Evolutionary conservation across 23 tunicate species (phyloP).

Genomic region (Halocynthia roretzi): DNA sequence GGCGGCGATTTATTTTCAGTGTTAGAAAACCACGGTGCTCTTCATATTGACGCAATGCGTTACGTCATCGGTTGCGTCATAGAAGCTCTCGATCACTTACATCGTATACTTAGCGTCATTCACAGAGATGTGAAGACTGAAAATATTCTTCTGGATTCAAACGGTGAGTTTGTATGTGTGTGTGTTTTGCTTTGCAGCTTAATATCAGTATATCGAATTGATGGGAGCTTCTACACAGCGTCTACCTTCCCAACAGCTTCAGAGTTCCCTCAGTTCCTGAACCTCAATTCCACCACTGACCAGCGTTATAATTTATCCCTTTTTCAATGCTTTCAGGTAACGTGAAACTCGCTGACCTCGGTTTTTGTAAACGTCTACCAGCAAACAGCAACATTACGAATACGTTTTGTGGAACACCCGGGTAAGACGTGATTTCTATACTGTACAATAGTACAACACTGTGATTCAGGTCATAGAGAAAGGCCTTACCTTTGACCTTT

Average conservation of each 20-base stretch:
- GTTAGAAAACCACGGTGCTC: slow-evolving; percentile 44
- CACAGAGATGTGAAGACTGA: slow-evolving; percentile 81
- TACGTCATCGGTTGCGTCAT: slow-evolving; percentile 65
- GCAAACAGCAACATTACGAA: slow-evolving; percentile 1
- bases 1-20: slow-evolving; percentile 71
- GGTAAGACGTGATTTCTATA: slow-evolving; percentile 31
- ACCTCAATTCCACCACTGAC: neutral
- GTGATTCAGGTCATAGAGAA: neutral
- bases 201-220: neutral
- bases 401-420: slow-evolving; percentile 78
- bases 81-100: slow-evolving; percentile 62
- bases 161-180: slow-evolving; percentile 26
- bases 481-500: neutral
- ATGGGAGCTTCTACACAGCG: too few species aligned
- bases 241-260: too few species aligned
- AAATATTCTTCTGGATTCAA: slow-evolving; percentile 43
- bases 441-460: neutral
- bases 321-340: slow-evolving; percentile 23
- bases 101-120: slow-evolving; percentile 22
- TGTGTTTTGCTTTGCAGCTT: neutral
- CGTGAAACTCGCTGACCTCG: slow-evolving; percentile 58
- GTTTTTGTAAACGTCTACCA: slow-evolving; percentile 44
- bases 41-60: slow-evolving; percentile 23
- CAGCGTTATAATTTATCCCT: neutral
- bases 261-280: too few species aligned